A percentile compares a stretch with the other conserved stretches of the same genome.
Conservation (phyloP, 2,888 invertebrate genomes). For the Chironomus tentans region DNA sequence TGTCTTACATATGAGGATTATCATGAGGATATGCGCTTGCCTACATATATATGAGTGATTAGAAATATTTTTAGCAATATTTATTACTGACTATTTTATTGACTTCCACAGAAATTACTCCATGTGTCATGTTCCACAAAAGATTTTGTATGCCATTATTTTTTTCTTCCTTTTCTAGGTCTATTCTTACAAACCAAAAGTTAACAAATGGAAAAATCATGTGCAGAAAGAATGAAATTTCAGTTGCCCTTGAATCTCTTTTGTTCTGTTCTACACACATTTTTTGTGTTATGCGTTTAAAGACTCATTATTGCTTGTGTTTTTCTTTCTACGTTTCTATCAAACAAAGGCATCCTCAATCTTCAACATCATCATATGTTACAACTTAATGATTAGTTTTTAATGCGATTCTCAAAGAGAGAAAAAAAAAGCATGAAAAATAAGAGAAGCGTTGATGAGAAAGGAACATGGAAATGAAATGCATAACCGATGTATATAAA, state of each 20-base stretch:
- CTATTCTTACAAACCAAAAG: too few relatives aligned
- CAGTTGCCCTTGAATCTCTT: not conserved
- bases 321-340: not conserved
- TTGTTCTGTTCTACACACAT: not conserved
- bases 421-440: not conserved
- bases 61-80: too few relatives aligned
- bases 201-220: too few relatives aligned
- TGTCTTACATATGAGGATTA: too few relatives aligned
- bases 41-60: too few relatives aligned
- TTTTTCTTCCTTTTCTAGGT: too few relatives aligned
- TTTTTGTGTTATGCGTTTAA: not conserved
- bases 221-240: too few relatives aligned
- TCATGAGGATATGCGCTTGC: too few relatives aligned
- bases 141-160: too few relatives aligned
- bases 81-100: too few relatives aligned
- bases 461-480: not conserved
- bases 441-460: not conserved
- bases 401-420: slow-evolving; percentile 17
- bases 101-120: too few relatives aligned
- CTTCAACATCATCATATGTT: slow-evolving; percentile 20
- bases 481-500: slow-evolving; percentile 15
- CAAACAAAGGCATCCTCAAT: not conserved
- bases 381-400: slow-evolving; percentile 23
- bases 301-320: slow-evolving; percentile 11
- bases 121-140: too few relatives aligned